Base-by-base conservation (phyloP, 53 echinoderm and acorn worm species). In the Paelopatides confundens region DNA sequence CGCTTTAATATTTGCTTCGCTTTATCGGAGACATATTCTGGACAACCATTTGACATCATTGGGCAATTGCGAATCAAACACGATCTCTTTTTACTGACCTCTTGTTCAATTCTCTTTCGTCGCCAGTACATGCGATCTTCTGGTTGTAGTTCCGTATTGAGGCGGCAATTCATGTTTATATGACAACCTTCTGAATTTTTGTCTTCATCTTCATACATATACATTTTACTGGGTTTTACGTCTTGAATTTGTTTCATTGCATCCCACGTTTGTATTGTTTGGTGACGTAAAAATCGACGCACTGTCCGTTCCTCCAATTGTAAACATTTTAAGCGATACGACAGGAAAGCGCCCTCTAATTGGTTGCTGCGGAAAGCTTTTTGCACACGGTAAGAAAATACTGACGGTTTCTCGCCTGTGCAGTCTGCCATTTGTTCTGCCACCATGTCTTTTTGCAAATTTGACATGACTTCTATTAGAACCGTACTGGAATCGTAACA, bases 301-400 rank as follows among this genome's bases (percentile, higher is more conserved):
- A 79, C 79, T 32, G 79, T 51, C 52, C 21, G 26, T 79, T 79
- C 79, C 51, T 79, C 79, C 27, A 79, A 32, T 51, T 79, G 79
- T 53, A 79, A 48, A 34, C 79, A 52, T 52, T 54, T 53, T 3
- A 79, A 31, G n/a, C 79, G 50, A 34, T 50, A 79, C 13, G 79
- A 79, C 14, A 79, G 79, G 14, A 18, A 48, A 11, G 53, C 53
- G 26, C 48, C 79, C 51, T 79, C 79, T 53, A 51, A 50, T 4
- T 33, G 10, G 34, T 79, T 79, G 17, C 21, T 29, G 18, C 79
- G 79, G 33, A 79, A 79, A 6, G 79, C 79, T 48, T 79, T 79
- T 48, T 79, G 79, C n/a, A 79, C 79, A 48, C 79, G 79, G 4
- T 53, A 3, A 4, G 79, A 79, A 24, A 48, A 79, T 7, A 79